These are phyloP conservation scores for Australoheros scitulus DNA, from an alignment of 2,113 vertebrate genomes.

Conservation along the genomic window DNA sequence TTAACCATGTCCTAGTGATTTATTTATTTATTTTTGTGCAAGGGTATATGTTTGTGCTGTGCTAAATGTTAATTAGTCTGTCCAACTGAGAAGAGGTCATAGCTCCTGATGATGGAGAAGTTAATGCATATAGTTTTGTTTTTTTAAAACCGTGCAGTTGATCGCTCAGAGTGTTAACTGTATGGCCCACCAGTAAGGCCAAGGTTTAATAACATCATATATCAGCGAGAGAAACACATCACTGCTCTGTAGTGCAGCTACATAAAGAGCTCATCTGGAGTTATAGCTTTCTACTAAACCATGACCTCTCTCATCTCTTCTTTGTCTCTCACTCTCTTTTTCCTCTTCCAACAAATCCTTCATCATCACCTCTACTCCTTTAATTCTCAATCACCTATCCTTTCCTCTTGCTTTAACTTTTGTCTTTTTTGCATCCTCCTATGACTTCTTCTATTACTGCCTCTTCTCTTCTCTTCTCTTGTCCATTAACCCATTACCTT, in stretches of 20 bases:
- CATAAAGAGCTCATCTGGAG: slow-evolving; percentile 59
- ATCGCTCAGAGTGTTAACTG: not conserved
- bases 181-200: not conserved
- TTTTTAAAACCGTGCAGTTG: not conserved
- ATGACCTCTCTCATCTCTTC: slow-evolving; percentile 24
- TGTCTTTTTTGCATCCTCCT: not conserved
- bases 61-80: slow-evolving; percentile 26
- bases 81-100: not conserved
- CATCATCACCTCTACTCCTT: slow-evolving; percentile 13
- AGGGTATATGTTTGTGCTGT: slow-evolving; percentile 16
- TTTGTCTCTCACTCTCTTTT: not conserved
- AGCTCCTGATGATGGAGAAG: slow-evolving; percentile 10
- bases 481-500: not conserved
- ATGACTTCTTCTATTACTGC: not conserved
- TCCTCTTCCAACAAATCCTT: not conserved
- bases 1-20: slow-evolving; percentile 17
- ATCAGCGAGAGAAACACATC: slow-evolving; percentile 38
- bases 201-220: slow-evolving; percentile 37
- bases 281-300: slow-evolving; percentile 43
- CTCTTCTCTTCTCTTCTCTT: slow-evolving; percentile 5
- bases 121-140: not conserved
- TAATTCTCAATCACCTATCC: slow-evolving; percentile 30
- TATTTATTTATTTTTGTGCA: slow-evolving; percentile 6
- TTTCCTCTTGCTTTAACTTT: not conserved
- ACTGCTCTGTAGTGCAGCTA: slow-evolving; percentile 19